These are phyloP conservation scores for Misgurnus mizolepis DNA, from an alignment of 2,113 vertebrate species.

Conservation along the genomic window DNA sequence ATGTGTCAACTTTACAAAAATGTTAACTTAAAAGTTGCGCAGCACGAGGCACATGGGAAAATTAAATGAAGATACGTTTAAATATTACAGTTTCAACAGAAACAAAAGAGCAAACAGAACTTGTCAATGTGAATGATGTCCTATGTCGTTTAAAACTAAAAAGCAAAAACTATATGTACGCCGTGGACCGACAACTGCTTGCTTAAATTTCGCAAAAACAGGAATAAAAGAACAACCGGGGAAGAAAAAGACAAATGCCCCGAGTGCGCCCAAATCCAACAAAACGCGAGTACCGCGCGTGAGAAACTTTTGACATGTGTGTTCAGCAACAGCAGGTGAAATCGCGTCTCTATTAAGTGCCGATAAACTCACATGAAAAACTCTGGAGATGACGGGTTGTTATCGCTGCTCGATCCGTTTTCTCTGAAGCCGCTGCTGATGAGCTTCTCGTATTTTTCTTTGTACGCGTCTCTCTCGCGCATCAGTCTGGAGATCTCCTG, in stretches of 20 bases:
- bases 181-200: too few relatives aligned
- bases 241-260: slow-evolving; percentile 56
- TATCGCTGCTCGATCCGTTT: slow-evolving; percentile 93
- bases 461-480: slow-evolving; percentile 98
- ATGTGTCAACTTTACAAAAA: slow-evolving; percentile 11
- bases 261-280: slow-evolving; percentile 29
- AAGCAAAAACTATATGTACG: background rate
- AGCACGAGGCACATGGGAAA: background rate
- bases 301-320: slow-evolving; percentile 39
- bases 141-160: background rate
- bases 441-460: slow-evolving; percentile 98
- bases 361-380: slow-evolving; percentile 98
- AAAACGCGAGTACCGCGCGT: slow-evolving; percentile 41
- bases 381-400: slow-evolving; percentile 95
- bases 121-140: background rate
- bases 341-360: slow-evolving; percentile 64
- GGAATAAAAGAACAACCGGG: slow-evolving; percentile 53
- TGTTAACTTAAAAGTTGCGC: slow-evolving; percentile 18
- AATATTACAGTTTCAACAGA: slow-evolving; percentile 74
- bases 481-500: slow-evolving; percentile 98
- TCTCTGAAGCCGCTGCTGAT: slow-evolving; percentile 98
- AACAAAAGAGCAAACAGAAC: slow-evolving; percentile 25
- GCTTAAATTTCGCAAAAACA: slow-evolving; percentile 43
- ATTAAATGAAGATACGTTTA: background rate
- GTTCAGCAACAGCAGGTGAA: slow-evolving; percentile 26